Base-by-base conservation (phyloP, 2,797 vertebrate species). In the Clarias pachynema region DNA sequence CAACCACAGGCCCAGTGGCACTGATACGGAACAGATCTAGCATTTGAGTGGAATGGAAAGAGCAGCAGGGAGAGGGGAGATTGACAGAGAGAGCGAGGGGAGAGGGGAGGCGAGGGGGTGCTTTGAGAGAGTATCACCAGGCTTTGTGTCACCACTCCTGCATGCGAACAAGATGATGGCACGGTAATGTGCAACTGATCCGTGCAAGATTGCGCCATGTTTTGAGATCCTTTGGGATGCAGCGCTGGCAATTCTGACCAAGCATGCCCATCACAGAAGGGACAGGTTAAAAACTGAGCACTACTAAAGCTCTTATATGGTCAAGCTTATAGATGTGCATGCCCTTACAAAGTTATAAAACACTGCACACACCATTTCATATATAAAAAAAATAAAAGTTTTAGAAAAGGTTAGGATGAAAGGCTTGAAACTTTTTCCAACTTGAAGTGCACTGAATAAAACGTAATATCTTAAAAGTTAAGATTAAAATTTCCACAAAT, bases 11-110 rank as follows among this genome's bases (percentile, higher is more conserved):
- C 93, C 91, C 94, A 95, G 95, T 93, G 79, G 88, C 95, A 95
- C 94, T 95, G 96, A 94, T 96, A 94, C 93, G 95, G 95, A 96
- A 95, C 95, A 93, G 90, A 91, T 90, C 86, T 91, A 92, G 94
- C 93, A 94, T 93, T 93, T 93, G 90, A 90, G 89, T 83, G 87
- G 80, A 87, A 87, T 89, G 87, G 84, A 86, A 87, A 86, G 85
- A 85, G 87, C 88, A 86, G 87, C 81, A 40, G 86, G 84, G 82
- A 86, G 34, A 65, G 62, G 22, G 60, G 75, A 89, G 89, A 89
- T 89, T 90, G 90, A 89, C 87, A 87, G 85, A 81, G 83, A 79
- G 81, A 86, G 87, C 70, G 59, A 83, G 83, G 62, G 85, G 86
- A 83, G 57, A 74, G 75, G 20, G 49, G 63, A n/a, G 81, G 29